Percentiles rank a stretch among this genome's conserved stretches.
These are phyloP conservation scores for Drosophila tropicalis DNA, from an alignment of 1,140 invertebrate genomes.

Conservation along the genomic window DNA sequence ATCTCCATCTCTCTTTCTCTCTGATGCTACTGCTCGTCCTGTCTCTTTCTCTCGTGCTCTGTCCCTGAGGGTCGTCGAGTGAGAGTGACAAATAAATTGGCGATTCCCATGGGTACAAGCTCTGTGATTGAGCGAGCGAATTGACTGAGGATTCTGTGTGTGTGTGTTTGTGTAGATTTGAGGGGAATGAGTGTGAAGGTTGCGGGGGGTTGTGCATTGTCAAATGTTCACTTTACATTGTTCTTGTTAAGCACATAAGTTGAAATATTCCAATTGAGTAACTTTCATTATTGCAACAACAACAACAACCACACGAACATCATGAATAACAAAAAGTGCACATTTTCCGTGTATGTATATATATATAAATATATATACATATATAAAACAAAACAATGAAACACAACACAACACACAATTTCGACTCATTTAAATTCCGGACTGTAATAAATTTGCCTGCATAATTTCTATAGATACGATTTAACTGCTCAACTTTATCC, in stretches of 20 bases:
- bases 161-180: background rate
- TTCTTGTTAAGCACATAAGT: constrained; percentile 77
- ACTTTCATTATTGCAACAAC: constrained; percentile 74
- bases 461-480: constrained; percentile 73
- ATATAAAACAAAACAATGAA: constrained; percentile 81
- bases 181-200: background rate
- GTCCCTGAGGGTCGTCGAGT: constrained; percentile 44
- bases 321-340: constrained; percentile 61
- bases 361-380: constrained; percentile 38
- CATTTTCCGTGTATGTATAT: constrained; percentile 39
- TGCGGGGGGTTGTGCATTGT: constrained; percentile 55
- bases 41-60: background rate
- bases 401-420: constrained; percentile 49
- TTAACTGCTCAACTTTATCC: constrained; percentile 12
- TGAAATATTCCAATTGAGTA: constrained; percentile 82
- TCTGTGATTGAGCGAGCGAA: constrained; percentile 11
- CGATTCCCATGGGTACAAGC: constrained; percentile 70
- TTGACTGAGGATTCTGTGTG: constrained; percentile 5
- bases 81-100: constrained; percentile 78
- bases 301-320: constrained; percentile 32
- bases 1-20: background rate
- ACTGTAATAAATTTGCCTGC: constrained; percentile 76
- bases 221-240: constrained; percentile 77
- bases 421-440: constrained; percentile 80
- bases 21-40: background rate